Conservation (phyloP, 2,888 invertebrate genomes). For the Aphrophora alni region DNA sequence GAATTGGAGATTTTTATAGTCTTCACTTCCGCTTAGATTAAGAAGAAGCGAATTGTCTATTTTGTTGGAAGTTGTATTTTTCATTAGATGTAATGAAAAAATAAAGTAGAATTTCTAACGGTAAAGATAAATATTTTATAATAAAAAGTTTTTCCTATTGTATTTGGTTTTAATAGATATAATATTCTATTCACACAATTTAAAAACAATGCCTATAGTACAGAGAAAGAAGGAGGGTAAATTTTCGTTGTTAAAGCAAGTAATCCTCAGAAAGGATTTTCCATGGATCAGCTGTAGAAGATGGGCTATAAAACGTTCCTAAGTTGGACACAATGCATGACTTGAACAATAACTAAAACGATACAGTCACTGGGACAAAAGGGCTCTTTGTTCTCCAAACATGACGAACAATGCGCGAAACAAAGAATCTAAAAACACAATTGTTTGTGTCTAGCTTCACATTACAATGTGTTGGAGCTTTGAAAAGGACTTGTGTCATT, state of each 20-base stretch:
- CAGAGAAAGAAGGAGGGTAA: background rate
- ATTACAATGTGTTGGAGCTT: slow-evolving; percentile 45
- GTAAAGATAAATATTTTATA: no score
- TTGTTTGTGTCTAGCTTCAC: slow-evolving; percentile 51
- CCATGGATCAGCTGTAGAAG: slow-evolving; percentile 33
- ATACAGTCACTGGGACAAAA: slow-evolving; percentile 47
- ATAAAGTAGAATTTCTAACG: no score
- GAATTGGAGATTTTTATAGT: no score
- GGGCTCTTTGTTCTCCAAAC: slow-evolving; percentile 49
- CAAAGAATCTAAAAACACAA: slow-evolving; percentile 52
- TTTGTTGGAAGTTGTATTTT: no score
- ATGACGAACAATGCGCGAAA: slow-evolving; percentile 51
- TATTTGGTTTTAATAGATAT: no score
- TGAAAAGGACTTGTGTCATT: slow-evolving; percentile 48
- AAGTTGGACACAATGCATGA: slow-evolving; percentile 50
- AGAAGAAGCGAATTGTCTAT: no score
- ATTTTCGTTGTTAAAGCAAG: background rate
- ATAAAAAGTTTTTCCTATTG: no score
- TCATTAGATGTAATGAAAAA: no score
- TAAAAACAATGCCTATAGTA: no score
- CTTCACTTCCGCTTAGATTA: no score
- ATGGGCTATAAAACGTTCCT: slow-evolving; percentile 50
- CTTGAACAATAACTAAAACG: slow-evolving; percentile 51
- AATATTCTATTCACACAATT: no score
- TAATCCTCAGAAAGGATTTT: background rate